phyloP scores from a whole-genome alignment of 2,888 invertebrate genomes.

The Cheilosia vernalis region DNA sequence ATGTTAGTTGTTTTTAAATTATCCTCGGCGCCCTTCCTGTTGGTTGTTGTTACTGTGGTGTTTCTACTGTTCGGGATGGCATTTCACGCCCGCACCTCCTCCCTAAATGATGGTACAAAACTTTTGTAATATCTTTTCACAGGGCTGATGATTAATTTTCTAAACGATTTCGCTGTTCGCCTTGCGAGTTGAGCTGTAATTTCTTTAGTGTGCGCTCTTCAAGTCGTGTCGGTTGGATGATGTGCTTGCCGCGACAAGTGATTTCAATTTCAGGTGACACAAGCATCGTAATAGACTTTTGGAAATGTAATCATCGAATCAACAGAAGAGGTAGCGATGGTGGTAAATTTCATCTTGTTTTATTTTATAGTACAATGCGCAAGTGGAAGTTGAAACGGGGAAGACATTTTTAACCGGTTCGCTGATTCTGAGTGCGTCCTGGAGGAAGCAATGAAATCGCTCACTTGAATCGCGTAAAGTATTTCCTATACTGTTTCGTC shows the following conservation, averaged over 20 bases:
- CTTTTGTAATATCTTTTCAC: conserved; percentile 58
- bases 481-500: too few relatives aligned
- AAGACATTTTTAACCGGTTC: neutral
- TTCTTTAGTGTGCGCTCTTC: neutral
- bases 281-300: neutral
- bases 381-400: neutral
- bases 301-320: conserved; percentile 12
- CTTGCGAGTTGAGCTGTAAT: neutral
- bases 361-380: neutral
- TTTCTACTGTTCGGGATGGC: neutral
- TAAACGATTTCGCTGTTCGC: conserved; percentile 40
- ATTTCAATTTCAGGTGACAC: conserved; percentile 54
- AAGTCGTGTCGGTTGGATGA: neutral
- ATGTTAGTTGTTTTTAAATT: conserved; percentile 58
- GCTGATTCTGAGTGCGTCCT: neutral
- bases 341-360: neutral
- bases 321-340: neutral
- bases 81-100: neutral
- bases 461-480: too few relatives aligned
- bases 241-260: neutral
- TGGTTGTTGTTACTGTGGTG: conserved; percentile 20
- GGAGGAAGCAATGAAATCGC: too few relatives aligned
- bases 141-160: conserved; percentile 61
- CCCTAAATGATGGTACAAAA: conserved; percentile 43
- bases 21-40: conserved; percentile 28